These are phyloP conservation scores for Nemopilema nomurai DNA, from an alignment of 30 jellyfish, hydroid and myxozoan genomes.

Conservation along the genomic window DNA sequence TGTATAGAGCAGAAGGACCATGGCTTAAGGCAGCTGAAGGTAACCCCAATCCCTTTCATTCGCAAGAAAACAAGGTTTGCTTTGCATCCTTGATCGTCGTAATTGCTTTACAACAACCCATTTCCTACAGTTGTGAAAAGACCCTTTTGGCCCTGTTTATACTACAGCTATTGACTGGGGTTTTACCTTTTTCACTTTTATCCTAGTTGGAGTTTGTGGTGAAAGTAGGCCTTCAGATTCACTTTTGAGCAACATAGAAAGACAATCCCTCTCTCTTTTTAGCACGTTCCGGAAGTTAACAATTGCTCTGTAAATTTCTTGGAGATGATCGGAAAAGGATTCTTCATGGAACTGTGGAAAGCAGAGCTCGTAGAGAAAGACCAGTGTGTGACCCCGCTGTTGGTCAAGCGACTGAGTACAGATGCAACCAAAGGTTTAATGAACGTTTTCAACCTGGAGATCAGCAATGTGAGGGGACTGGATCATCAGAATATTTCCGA, in stretches of 20 bases:
- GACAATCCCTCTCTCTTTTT: not conserved
- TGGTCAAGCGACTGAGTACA: slow-evolving; percentile 57
- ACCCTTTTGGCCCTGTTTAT: no score
- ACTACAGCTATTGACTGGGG: no score
- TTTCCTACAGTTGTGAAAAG: no score
- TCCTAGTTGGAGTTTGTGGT: no score
- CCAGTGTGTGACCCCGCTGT: slow-evolving; percentile 41
- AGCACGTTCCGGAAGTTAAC: slow-evolving; percentile 67
- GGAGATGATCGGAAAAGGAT: slow-evolving; percentile 81
- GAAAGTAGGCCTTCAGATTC: not conserved
- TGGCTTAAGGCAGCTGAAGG: no score
- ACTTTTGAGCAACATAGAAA: not conserved
- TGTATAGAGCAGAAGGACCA: no score
- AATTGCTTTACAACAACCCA: no score
- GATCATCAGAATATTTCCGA: slow-evolving; percentile 61
- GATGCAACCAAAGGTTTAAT: slow-evolving; percentile 63
- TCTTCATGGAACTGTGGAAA: slow-evolving; percentile 71
- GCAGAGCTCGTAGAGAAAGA: slow-evolving; percentile 56
- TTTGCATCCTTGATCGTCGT: no score
- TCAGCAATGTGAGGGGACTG: slow-evolving; percentile 63
- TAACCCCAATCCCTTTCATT: no score
- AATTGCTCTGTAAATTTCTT: slow-evolving; percentile 44
- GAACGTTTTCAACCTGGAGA: slow-evolving; percentile 70
- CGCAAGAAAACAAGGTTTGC: no score
- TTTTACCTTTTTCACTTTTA: no score